A percentile compares a stretch with the other conserved stretches of the same genome.
Conservation (phyloP, 2,113 vertebrate species). For the Cinclus cinclus region DNA sequence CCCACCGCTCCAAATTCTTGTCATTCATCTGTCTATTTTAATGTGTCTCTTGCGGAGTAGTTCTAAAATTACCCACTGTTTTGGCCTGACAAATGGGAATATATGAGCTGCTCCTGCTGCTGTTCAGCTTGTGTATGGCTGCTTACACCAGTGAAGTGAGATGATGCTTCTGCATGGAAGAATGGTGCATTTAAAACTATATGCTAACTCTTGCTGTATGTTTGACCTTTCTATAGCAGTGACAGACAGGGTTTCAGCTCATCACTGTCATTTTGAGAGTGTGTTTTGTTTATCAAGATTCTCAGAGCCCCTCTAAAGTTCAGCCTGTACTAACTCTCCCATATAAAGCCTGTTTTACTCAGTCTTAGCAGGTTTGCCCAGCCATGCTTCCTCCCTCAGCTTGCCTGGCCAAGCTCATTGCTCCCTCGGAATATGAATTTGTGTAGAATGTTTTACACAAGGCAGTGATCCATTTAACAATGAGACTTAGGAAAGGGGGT, state of each 20-base stretch:
- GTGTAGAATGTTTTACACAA: neutral
- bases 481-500: accelerated
- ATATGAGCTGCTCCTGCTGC: neutral
- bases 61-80: conserved; percentile 33
- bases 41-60: neutral
- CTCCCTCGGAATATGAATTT: neutral
- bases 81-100: neutral
- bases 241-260: neutral
- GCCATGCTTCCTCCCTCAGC: neutral
- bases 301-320: neutral
- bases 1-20: neutral
- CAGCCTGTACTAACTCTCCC: neutral
- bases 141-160: neutral
- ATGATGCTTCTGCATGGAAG: neutral
- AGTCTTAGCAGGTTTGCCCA: neutral
- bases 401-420: neutral
- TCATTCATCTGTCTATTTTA: conserved; percentile 42
- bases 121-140: neutral
- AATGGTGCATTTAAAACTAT: neutral
- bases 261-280: neutral
- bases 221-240: neutral
- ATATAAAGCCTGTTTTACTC: neutral
- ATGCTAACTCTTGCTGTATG: neutral
- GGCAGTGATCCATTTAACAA: neutral
- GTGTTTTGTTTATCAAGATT: neutral